phyloP scores from a whole-genome alignment of 2,797 vertebrate species.

The Sylvilagus floridanus region DNA sequence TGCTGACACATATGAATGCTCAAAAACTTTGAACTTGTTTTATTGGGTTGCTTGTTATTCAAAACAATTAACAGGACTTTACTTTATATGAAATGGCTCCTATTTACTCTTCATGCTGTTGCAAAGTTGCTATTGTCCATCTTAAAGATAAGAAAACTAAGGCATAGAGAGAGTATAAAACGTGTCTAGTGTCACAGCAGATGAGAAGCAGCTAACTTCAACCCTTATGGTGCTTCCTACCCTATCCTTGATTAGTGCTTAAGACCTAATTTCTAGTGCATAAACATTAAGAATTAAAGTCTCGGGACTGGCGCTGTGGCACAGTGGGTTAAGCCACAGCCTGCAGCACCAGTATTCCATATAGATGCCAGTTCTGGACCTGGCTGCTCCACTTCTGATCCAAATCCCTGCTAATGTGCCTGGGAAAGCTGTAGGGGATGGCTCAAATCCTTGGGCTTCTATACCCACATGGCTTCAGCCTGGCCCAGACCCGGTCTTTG shows the following conservation, averaged over 20 bases:
- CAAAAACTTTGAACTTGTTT: neutral
- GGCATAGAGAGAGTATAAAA: neutral
- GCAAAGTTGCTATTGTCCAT: neutral
- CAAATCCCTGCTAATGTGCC: too few relatives aligned
- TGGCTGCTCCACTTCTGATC: too few relatives aligned
- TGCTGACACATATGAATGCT: neutral
- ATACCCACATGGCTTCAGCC: too few relatives aligned
- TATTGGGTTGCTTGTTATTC: neutral
- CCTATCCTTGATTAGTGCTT: neutral
- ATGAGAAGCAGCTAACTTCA: neutral
- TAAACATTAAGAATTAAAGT: neutral
- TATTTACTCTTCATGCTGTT: neutral
- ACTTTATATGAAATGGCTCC: neutral
- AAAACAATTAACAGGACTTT: conserved; percentile 26
- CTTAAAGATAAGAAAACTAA: conserved; percentile 20
- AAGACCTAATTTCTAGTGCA: neutral
- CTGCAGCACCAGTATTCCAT: too few relatives aligned
- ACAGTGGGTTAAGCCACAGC: too few relatives aligned
- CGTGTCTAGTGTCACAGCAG: neutral
- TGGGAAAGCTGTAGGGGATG: too few relatives aligned
- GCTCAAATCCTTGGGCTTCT: too few relatives aligned
- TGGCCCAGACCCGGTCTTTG: too few relatives aligned
- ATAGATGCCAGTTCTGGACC: too few relatives aligned
- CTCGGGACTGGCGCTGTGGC: too few relatives aligned
- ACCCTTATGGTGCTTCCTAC: neutral